Percentiles rank a stretch among this genome's conserved stretches.
These are phyloP conservation scores for Oceanodroma leucorhoa DNA, from an alignment of 2,797 vertebrate genomes.

Conservation along the genomic window DNA sequence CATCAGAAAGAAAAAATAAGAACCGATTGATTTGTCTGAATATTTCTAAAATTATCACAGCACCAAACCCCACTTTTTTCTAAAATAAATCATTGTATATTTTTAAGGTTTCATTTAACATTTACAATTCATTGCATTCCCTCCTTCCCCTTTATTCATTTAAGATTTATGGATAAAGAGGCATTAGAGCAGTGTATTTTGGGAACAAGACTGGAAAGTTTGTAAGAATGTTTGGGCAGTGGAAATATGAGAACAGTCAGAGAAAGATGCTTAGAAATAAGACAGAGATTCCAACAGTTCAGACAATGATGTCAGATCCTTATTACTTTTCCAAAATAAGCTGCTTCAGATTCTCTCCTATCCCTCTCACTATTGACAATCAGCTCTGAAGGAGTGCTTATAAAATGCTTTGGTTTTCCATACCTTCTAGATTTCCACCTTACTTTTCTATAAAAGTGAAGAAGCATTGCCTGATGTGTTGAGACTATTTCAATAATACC, in stretches of 20 bases:
- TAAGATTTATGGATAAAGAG: neutral
- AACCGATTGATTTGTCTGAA: accelerated
- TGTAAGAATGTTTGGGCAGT: neutral
- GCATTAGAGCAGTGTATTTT: neutral
- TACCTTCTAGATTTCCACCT: neutral
- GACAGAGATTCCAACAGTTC: constrained; percentile 28
- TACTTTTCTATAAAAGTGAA: neutral
- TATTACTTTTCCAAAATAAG: constrained; percentile 29
- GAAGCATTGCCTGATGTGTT: neutral
- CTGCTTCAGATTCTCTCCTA: neutral
- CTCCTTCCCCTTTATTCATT: neutral
- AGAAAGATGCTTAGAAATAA: constrained; percentile 40
- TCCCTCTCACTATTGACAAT: neutral
- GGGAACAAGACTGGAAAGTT: constrained; percentile 41
- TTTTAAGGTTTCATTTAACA: neutral
- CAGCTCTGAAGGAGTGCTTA: neutral
- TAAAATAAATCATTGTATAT: neutral
- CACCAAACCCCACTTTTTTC: neutral
- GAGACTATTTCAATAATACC: neutral
- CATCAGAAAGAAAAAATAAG: neutral
- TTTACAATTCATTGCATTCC: neutral
- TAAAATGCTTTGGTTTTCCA: neutral
- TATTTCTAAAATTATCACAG: neutral
- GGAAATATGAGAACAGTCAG: neutral
- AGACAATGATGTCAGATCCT: constrained; percentile 40